phyloP scores from a whole-genome alignment of 2,113 vertebrate species.

The Trichomycterus rosablanca region DNA sequence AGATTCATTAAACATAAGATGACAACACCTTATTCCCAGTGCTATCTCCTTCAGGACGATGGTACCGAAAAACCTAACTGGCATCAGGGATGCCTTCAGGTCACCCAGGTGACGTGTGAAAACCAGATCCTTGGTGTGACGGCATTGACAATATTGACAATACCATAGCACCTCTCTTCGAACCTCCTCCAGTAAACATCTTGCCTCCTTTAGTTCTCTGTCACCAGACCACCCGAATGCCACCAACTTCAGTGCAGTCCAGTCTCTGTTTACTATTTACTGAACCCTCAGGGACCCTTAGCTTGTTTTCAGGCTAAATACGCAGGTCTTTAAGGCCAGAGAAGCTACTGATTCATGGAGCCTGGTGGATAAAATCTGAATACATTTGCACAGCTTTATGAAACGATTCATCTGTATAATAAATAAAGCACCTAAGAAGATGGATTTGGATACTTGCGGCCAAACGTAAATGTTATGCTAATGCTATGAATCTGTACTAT shows the following conservation, averaged over 20 bases:
- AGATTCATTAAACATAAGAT: no score
- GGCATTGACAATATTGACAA: not conserved
- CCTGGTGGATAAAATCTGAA: conserved; percentile 11
- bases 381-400: conserved; percentile 18
- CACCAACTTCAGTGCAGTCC: not conserved
- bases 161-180: conserved; percentile 52
- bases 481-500: no score
- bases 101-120: conserved; percentile 81
- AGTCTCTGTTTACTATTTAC: not conserved
- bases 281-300: no score
- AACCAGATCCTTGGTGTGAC: conserved; percentile 62
- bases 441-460: no score
- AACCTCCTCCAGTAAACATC: conserved; percentile 52
- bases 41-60: conserved; percentile 40
- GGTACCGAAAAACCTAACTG: conserved; percentile 76
- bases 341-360: conserved; percentile 12
- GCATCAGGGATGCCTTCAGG: conserved; percentile 76
- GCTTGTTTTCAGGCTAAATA: conserved; percentile 21
- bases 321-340: conserved; percentile 12
- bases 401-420: no score
- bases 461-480: no score
- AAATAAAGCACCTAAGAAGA: no score
- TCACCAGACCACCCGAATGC: conserved; percentile 33
- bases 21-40: conserved; percentile 54
- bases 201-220: conserved; percentile 53